Evolutionary conservation across 2,888 invertebrate species (phyloP).

Genomic region (Drosophila aldrichi): DNA sequence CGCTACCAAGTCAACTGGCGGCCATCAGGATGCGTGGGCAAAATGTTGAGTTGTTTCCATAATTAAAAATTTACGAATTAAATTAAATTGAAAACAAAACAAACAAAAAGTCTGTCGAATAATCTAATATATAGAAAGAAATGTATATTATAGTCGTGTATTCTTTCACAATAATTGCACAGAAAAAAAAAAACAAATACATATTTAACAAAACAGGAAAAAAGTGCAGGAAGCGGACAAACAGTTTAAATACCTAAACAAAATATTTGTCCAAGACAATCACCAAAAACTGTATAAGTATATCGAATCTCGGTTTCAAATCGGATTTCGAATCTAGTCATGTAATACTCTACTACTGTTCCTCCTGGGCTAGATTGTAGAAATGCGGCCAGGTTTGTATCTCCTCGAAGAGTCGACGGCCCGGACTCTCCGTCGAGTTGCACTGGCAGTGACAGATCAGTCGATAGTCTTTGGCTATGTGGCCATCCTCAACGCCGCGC

Average conservation of each 20-base stretch:
- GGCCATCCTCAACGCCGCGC: slow-evolving; percentile 85
- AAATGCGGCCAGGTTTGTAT: slow-evolving; percentile 87
- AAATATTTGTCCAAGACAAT: slow-evolving; percentile 29
- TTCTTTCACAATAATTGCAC: not conserved
- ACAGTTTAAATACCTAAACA: slow-evolving; percentile 19
- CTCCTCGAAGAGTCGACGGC: slow-evolving; percentile 86
- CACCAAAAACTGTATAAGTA: slow-evolving; percentile 16
- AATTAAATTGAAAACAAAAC: slow-evolving; percentile 48
- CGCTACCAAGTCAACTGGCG: slow-evolving; percentile 43
- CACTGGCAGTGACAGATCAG: slow-evolving; percentile 87
- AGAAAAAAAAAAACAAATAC: not conserved
- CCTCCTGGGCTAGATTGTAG: slow-evolving; percentile 67
- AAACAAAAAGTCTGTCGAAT: slow-evolving; percentile 14
- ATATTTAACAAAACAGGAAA: slow-evolving; percentile 12
- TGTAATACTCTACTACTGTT: slow-evolving; percentile 13
- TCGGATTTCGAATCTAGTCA: slow-evolving; percentile 11
- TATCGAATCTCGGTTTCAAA: slow-evolving; percentile 7
- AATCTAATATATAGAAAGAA: slow-evolving; percentile 13
- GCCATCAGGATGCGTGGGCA: slow-evolving; percentile 29
- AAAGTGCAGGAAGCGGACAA: slow-evolving; percentile 6
- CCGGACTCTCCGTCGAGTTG: slow-evolving; percentile 86
- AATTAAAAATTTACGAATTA: slow-evolving; percentile 60
- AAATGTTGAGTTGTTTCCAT: slow-evolving; percentile 58
- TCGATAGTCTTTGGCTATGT: slow-evolving; percentile 85
- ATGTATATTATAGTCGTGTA: not conserved